These are phyloP conservation scores for Yoshiicerus persimilis DNA, from an alignment of 1,140 invertebrate genomes.

Conservation along the genomic window DNA sequence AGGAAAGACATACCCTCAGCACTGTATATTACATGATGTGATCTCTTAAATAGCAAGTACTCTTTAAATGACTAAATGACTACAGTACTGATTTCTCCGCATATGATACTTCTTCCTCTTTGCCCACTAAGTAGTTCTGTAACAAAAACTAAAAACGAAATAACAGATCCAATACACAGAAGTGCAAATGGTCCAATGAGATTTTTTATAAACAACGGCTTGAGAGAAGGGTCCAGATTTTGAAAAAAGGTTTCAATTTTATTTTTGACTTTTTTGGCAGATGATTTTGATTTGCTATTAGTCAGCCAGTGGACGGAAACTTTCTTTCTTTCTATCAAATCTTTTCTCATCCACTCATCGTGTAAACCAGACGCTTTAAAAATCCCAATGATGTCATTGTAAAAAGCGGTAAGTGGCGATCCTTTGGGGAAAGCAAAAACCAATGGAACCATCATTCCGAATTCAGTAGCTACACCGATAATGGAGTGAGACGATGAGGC, in stretches of 20 bases:
- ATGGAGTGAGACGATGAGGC: not conserved
- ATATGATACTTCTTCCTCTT: not conserved
- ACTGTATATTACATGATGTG: too few relatives aligned
- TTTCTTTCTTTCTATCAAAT: not conserved
- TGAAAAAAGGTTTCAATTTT: not conserved
- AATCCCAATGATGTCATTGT: not conserved
- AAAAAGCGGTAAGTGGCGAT: not conserved
- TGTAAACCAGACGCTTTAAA: not conserved
- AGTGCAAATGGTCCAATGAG: not conserved
- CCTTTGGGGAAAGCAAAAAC: slow-evolving; percentile 28
- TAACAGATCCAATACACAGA: not conserved
- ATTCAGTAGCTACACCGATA: not conserved
- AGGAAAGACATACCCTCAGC: too few relatives aligned
- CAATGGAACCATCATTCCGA: not conserved
- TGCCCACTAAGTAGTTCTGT: not conserved
- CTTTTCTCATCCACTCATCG: not conserved
- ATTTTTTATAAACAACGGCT: slow-evolving; percentile 1
- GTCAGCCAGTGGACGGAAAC: not conserved
- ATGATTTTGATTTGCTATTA: too few relatives aligned
- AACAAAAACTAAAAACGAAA: not conserved
- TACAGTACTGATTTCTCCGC: too few relatives aligned
- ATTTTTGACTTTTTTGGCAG: not conserved
- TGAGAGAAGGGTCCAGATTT: not conserved
- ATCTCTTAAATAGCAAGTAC: too few relatives aligned
- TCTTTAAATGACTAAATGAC: too few relatives aligned